phyloP scores from a whole-genome alignment of 2,797 vertebrate genomes.

The Coccyzus lansbergi region DNA sequence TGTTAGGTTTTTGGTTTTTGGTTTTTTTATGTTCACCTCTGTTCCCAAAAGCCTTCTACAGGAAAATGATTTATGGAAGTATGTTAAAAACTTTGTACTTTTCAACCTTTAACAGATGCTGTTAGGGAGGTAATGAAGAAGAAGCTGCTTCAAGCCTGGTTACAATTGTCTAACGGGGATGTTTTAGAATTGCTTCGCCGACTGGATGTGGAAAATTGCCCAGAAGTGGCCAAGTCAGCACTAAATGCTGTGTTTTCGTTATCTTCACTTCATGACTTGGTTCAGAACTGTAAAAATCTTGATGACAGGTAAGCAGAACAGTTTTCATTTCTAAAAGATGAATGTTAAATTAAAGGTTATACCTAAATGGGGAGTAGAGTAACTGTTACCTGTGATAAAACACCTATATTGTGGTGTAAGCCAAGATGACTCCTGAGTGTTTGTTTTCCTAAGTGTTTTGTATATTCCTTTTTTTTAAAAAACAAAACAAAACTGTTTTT shows the following conservation, averaged over 20 bases:
- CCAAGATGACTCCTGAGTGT: not conserved
- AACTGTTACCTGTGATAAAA: not conserved
- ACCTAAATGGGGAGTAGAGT: not conserved
- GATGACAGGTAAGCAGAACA: conserved; percentile 81
- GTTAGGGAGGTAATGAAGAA: conserved; percentile 86
- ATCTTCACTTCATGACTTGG: conserved; percentile 77
- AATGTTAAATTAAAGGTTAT: not conserved
- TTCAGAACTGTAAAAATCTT: conserved; percentile 78
- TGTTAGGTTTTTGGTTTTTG: too few species aligned
- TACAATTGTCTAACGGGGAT: conserved; percentile 83
- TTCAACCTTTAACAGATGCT: conserved; percentile 71
- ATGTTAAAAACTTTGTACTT: not conserved
- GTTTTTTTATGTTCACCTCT: not conserved
- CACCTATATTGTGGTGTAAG: not conserved
- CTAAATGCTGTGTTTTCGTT: conserved; percentile 84
- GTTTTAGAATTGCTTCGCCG: conserved; percentile 89
- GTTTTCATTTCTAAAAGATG: not conserved
- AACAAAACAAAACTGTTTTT: not conserved
- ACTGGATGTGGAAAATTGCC: conserved; percentile 93
- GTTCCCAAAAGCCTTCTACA: not conserved
- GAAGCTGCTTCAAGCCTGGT: conserved; percentile 89
- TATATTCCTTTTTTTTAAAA: not conserved
- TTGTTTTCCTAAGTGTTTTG: not conserved
- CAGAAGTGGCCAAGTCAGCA: conserved; percentile 83
- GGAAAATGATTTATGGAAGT: not conserved